Conservation (phyloP, 2,113 vertebrate genomes). For the Formicarius rufipectus region DNA sequence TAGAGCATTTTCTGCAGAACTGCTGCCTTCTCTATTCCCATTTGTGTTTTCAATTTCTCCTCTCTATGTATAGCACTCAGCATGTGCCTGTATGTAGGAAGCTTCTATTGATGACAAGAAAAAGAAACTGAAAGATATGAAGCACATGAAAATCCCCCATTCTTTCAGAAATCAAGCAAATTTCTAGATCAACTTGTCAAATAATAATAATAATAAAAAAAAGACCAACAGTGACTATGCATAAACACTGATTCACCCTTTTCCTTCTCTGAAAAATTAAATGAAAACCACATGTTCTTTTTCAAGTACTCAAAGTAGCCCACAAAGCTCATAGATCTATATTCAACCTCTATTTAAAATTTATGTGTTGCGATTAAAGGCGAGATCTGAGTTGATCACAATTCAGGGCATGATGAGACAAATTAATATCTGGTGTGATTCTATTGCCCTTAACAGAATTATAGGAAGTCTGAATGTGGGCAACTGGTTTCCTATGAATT, state of each 20-base stretch:
- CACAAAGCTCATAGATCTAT: neutral
- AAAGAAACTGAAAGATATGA: neutral
- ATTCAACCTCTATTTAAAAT: neutral
- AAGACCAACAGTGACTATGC: neutral
- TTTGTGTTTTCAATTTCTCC: neutral
- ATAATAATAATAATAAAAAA: neutral
- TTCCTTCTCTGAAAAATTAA: neutral
- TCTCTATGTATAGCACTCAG: rapidly evolving
- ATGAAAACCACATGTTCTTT: neutral
- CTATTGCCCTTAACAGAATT: neutral
- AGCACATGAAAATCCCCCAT: rapidly evolving
- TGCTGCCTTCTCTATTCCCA: neutral
- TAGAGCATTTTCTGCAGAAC: neutral
- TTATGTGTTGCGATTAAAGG: neutral
- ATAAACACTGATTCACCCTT: neutral
- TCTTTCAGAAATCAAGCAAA: neutral
- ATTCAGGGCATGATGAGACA: neutral
- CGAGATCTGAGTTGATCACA: neutral
- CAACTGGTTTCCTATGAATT: neutral
- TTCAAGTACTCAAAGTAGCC: neutral
- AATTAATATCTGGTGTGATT: neutral
- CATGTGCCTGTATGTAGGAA: neutral
- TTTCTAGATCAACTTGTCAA: neutral
- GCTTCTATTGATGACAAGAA: neutral
- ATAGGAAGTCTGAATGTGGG: neutral